Evolutionary conservation across 2,113 vertebrate genomes (phyloP).

Genomic region (Dromiciops gliroides): DNA sequence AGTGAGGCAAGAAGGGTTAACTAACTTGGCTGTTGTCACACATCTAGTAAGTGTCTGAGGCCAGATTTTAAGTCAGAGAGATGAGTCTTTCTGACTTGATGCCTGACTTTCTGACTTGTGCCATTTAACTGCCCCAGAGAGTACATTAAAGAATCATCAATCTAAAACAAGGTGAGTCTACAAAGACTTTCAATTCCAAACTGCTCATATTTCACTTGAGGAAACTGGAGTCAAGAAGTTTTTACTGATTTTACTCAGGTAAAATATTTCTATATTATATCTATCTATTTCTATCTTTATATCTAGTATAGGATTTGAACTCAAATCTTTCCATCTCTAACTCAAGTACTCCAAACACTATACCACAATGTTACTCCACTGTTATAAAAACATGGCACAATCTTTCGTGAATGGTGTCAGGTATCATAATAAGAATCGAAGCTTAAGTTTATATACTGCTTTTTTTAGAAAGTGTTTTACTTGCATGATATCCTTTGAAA

Average conservation of each 20-base stretch:
- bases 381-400: background rate
- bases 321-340: background rate
- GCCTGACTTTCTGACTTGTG: background rate
- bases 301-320: background rate
- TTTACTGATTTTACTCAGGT: background rate
- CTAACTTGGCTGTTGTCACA: background rate
- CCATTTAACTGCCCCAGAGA: background rate
- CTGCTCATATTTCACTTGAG: background rate
- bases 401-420: background rate
- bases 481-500: background rate
- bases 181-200: background rate
- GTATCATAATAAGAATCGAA: background rate
- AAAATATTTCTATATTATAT: too few relatives aligned
- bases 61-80: background rate
- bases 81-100: too few relatives aligned
- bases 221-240: background rate
- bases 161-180: background rate
- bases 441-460: background rate
- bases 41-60: background rate
- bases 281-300: too few relatives aligned
- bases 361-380: background rate
- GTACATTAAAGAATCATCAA: background rate
- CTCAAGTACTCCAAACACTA: background rate
- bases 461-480: background rate
- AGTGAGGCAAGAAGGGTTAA: background rate